Base-by-base conservation (phyloP, 2,888 invertebrate genomes). In the Nomada goodeniana region DNA sequence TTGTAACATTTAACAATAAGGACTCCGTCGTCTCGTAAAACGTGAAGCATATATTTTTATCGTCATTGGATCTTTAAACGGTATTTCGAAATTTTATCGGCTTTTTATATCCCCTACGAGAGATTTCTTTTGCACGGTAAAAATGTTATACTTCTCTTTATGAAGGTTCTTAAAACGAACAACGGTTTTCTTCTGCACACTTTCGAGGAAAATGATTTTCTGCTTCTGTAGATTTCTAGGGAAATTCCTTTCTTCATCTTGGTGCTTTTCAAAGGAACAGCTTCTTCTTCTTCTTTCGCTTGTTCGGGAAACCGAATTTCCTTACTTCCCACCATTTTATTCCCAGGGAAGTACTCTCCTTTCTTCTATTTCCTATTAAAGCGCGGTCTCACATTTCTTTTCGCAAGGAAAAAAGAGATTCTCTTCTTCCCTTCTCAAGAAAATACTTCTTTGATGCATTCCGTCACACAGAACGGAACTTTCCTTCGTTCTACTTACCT, bases 201-300 rank as follows among this genome's bases (percentile, higher is more conserved):
- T 68, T 68, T 68, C 42, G 55, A 55, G 23, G 55, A 42, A 55
- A 55, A 15, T 42, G 42, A 53, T 42, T 42, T 23, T 20, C 23
- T 10, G 42, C 23, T 20, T 55, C 23, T 36, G 23, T 68, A 42
- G 55, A 36, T 11, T 68, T 42, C 36, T 42, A 55, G 53, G 68
- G 68, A 55, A 55, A 36, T 68, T 68, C 68, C 36, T 67, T 53
- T 36, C 18, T n/a, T 55, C 18, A 15, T 55, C 42, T 44, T 55
- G 52, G 9, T 23, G 15, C 68, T 23, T 55, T 20, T 20, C 42
- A 23, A 68, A 42, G 42, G 15, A 20, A 15, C n/a, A 50, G 26
- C 26, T 26, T 18, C 1, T 7, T 2, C 7, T 23, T 52, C 15
- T n/a, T 36, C 50, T 36, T 9, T n/a, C 15, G 3, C 3, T 67